phyloP scores from a whole-genome alignment of 2,113 vertebrate genomes.

The Channa argus region DNA sequence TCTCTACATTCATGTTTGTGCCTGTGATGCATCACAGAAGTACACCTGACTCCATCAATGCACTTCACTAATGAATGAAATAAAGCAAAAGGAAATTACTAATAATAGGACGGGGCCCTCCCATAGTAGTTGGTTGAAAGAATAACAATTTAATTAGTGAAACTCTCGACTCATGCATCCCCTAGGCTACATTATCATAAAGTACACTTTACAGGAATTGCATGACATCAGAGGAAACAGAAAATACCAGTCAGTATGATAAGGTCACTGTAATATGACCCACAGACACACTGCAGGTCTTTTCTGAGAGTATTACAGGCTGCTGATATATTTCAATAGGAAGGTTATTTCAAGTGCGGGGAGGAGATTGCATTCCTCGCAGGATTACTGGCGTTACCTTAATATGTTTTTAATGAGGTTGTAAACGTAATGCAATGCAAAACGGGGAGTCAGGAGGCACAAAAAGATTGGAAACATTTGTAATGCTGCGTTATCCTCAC shows the following conservation, averaged over 20 bases:
- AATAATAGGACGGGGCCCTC: constrained; percentile 30
- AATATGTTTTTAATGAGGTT: constrained; percentile 21
- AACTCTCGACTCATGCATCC: constrained; percentile 44
- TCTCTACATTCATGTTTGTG: not conserved
- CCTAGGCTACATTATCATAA: constrained; percentile 29
- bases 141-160: constrained; percentile 60
- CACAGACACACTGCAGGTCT: constrained; percentile 35
- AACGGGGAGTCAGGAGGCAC: not conserved
- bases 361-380: constrained; percentile 29
- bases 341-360: constrained; percentile 31
- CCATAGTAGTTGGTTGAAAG: constrained; percentile 27
- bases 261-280: constrained; percentile 50
- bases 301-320: constrained; percentile 19
- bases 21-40: constrained; percentile 8
- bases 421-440: constrained; percentile 25
- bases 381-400: constrained; percentile 5
- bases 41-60: not conserved
- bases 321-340: constrained; percentile 32
- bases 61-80: constrained; percentile 42
- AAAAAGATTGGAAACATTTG: not conserved
- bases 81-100: constrained; percentile 48
- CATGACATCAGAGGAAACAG: constrained; percentile 56
- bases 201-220: constrained; percentile 54
- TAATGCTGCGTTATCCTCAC: not conserved
- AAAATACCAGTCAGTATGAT: constrained; percentile 45